A percentile compares a stretch with the other conserved stretches of the same genome.
These are phyloP conservation scores for Pogonus chalceus DNA, from an alignment of 1,140 invertebrate genomes.

Conservation along the genomic window DNA sequence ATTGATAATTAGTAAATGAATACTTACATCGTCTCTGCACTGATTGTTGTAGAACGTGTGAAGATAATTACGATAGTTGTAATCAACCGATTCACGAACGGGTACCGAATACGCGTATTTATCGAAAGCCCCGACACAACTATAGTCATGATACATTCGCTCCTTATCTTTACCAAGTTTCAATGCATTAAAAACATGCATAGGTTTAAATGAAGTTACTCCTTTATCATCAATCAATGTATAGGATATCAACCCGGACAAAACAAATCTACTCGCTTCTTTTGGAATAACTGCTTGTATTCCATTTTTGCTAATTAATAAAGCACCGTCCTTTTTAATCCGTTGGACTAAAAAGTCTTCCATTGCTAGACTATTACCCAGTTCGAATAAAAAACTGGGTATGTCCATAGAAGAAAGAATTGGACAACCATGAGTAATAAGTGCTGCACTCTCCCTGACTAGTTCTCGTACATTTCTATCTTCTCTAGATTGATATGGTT, in stretches of 20 bases:
- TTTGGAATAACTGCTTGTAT: slow-evolving; percentile 67
- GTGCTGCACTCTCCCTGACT: slow-evolving; percentile 56
- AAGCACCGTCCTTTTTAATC: slow-evolving; percentile 44
- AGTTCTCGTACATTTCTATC: slow-evolving; percentile 58
- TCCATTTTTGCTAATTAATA: slow-evolving; percentile 65
- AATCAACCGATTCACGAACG: neutral
- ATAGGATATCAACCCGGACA: slow-evolving; percentile 65
- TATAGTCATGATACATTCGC: slow-evolving; percentile 42
- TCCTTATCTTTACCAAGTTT: slow-evolving; percentile 51
- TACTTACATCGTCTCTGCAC: neutral
- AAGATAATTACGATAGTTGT: slow-evolving; percentile 2
- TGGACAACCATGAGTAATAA: slow-evolving; percentile 50
- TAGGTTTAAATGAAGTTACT: slow-evolving; percentile 62
- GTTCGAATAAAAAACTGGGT: slow-evolving; percentile 50
- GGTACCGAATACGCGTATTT: slow-evolving; percentile 3
- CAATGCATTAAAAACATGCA: slow-evolving; percentile 60
- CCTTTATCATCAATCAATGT: slow-evolving; percentile 67
- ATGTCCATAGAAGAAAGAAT: slow-evolving; percentile 55
- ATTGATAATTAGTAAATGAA: too few relatives aligned
- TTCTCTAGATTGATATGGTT: slow-evolving; percentile 52
- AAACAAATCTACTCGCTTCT: slow-evolving; percentile 58
- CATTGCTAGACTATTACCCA: slow-evolving; percentile 59
- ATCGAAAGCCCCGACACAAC: slow-evolving; percentile 25
- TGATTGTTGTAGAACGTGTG: slow-evolving; percentile 1
- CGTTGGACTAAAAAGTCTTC: slow-evolving; percentile 61